Evolutionary conservation across 2,797 vertebrate genomes (phyloP).

Genomic region (Macroramphosus scolopax): DNA sequence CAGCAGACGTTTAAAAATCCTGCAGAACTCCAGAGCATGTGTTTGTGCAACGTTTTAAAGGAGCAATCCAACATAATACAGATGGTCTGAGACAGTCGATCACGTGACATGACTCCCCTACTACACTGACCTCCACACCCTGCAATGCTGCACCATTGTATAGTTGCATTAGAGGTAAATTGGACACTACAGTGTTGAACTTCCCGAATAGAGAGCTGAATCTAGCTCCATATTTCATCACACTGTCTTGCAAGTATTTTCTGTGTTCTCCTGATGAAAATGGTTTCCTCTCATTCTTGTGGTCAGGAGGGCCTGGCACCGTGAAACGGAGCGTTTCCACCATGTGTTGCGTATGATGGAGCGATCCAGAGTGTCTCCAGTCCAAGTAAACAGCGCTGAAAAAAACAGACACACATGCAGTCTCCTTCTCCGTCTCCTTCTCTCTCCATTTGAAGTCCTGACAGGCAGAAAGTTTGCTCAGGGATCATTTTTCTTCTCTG

Average conservation of each 20-base stretch:
- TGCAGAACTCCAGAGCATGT: neutral
- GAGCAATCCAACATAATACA: too few species aligned
- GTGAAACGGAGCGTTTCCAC: slow-evolving; percentile 36
- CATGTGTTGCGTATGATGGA: slow-evolving; percentile 27
- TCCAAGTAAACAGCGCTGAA: slow-evolving; percentile 38
- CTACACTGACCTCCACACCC: too few species aligned
- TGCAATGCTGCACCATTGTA: too few species aligned
- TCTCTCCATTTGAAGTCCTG: slow-evolving; percentile 1
- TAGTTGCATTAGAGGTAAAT: too few species aligned
- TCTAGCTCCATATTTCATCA: slow-evolving; percentile 25
- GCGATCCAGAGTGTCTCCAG: slow-evolving; percentile 34
- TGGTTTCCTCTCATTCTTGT: slow-evolving; percentile 48
- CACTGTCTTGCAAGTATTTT: slow-evolving; percentile 20
- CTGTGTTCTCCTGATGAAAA: slow-evolving; percentile 31
- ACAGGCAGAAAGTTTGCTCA: slow-evolving; percentile 25
- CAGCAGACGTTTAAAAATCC: neutral
- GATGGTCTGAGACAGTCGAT: too few species aligned
- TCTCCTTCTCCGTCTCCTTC: neutral
- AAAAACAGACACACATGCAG: slow-evolving; percentile 23
- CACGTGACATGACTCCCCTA: too few species aligned
- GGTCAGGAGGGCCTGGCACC: slow-evolving; percentile 41
- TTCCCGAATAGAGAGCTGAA: slow-evolving; percentile 6
- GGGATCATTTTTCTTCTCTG: slow-evolving; percentile 35
- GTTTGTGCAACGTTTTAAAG: too few species aligned
- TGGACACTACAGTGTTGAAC: too few species aligned